Conservation (phyloP, 1,140 invertebrate species). For the Orius insidiosus region DNA sequence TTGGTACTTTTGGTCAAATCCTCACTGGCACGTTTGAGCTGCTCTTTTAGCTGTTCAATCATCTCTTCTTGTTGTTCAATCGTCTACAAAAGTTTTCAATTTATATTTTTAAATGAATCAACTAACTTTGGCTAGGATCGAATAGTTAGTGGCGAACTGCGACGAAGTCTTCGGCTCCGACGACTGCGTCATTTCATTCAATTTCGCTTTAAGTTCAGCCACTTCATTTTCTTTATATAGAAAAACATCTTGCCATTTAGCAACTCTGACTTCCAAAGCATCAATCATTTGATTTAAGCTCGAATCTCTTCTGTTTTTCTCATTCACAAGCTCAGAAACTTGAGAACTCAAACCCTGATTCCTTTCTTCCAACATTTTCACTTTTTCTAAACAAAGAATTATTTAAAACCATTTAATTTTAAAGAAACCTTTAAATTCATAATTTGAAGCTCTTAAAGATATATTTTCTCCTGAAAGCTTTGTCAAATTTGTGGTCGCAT, state of each 20-base stretch:
- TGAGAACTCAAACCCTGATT: slow-evolving; percentile 34
- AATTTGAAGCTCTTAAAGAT: slow-evolving; percentile 23
- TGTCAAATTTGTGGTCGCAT: slow-evolving; percentile 42
- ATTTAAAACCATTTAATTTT: background rate
- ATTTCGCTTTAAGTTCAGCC: slow-evolving; percentile 35
- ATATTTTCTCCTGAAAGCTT: slow-evolving; percentile 36
- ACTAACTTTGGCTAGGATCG: slow-evolving; percentile 3
- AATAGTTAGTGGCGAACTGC: slow-evolving; percentile 4
- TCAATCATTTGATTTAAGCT: slow-evolving; percentile 43
- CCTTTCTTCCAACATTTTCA: slow-evolving; percentile 28
- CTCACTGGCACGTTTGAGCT: slow-evolving; percentile 46
- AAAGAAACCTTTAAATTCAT: slow-evolving; percentile 14
- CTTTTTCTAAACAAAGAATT: slow-evolving; percentile 26
- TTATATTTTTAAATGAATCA: no score
- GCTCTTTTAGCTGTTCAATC: slow-evolving; percentile 45
- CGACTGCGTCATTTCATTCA: slow-evolving; percentile 24
- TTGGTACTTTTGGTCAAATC: slow-evolving; percentile 44
- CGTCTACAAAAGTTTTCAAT: slow-evolving; percentile 23
- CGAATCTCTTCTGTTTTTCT: slow-evolving; percentile 37
- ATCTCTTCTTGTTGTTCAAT: slow-evolving; percentile 41
- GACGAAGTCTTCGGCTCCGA: slow-evolving; percentile 1
- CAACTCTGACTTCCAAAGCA: slow-evolving; percentile 45
- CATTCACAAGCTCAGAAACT: slow-evolving; percentile 41
- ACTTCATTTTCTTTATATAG: slow-evolving; percentile 30
- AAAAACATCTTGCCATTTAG: slow-evolving; percentile 41